Base-by-base conservation (phyloP, 1,140 invertebrate genomes). In the Gryon sp. region DNA sequence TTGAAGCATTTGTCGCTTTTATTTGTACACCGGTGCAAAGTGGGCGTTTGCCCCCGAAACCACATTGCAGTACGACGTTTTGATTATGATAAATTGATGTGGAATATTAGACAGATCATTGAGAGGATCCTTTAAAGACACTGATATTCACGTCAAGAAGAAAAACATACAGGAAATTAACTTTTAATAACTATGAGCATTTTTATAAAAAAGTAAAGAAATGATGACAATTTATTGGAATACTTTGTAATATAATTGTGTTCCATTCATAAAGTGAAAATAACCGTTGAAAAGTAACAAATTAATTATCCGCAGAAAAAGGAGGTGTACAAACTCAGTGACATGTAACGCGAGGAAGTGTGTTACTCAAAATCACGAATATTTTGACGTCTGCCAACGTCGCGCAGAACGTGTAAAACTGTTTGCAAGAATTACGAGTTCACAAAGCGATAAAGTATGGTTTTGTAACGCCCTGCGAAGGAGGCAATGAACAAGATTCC, bases 361-460 rank as follows among this genome's bases (percentile, higher is more conserved):
- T 55, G 62, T 62, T 77, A 68, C 46, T 72, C 52, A 65, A 57
- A 63, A 68, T 15, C 62, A 62, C 55, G 68, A 45, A 59, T 57
- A 68, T 77, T 78, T 78, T 73, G 63, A 73, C 55, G 69, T 20
- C 63, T 70, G 65, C 43, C 46, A 60, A 59, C 63, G 78, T 80
- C 73, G 68, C 55, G 36, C 59, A 16, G 59, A 65, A 63, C 59
- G 80, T 80, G 83, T 84, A 83, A 84, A 85, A 85, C 81, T 77
- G 80, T 84, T 82, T 76, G 79, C 80, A 84, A 86, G 86, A 88
- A 79, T 88, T 88, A 88, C 86, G 86, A 85, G 86, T 87, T 86
- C 83, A 84, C 82, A 79, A 77, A 81, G 82, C 83, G 83, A 86
- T 88, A 88, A 88, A 87, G 82, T 86, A 80, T 82, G 80, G 69